Conservation (phyloP, 2,888 invertebrate genomes). For the Hoplodrina ambigua region DNA sequence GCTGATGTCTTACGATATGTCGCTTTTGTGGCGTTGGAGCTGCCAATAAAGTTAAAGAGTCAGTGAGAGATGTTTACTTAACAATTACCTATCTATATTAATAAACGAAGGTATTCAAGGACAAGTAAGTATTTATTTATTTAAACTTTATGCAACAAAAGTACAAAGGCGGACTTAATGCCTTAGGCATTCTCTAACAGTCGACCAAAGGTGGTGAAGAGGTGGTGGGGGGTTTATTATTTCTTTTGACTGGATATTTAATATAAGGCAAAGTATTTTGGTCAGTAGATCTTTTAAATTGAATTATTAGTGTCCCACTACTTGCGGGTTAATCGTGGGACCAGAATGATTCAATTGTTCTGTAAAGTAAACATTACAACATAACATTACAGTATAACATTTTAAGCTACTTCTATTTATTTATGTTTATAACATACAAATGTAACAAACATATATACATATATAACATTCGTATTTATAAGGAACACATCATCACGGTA, state of each 20-base stretch:
- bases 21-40: conserved; percentile 88
- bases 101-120: background rate
- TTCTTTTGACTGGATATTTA: background rate
- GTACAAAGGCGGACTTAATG: too few relatives aligned
- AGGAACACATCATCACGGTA: conserved; percentile 5
- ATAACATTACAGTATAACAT: too few relatives aligned
- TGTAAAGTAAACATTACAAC: too few relatives aligned
- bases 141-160: too few relatives aligned
- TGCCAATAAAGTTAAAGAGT: conserved; percentile 51
- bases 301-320: too few relatives aligned
- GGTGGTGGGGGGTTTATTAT: too few relatives aligned
- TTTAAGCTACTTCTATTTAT: conserved; percentile 10
- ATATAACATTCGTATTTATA: conserved; percentile 1
- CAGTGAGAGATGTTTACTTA: conserved; percentile 2
- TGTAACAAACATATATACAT: too few relatives aligned
- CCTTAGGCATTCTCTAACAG: too few relatives aligned
- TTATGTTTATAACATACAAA: background rate
- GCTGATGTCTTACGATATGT: conserved; percentile 93
- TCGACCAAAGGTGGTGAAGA: too few relatives aligned
- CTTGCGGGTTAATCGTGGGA: background rate
- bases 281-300: background rate
- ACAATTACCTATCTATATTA: conserved; percentile 1
- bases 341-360: conserved; percentile 19
- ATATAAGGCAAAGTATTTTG: background rate
- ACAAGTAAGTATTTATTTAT: background rate